These are phyloP conservation scores for Exaiptasia diaphana DNA, from an alignment of 64 coral and sea anemone species.

Conservation along the genomic window DNA sequence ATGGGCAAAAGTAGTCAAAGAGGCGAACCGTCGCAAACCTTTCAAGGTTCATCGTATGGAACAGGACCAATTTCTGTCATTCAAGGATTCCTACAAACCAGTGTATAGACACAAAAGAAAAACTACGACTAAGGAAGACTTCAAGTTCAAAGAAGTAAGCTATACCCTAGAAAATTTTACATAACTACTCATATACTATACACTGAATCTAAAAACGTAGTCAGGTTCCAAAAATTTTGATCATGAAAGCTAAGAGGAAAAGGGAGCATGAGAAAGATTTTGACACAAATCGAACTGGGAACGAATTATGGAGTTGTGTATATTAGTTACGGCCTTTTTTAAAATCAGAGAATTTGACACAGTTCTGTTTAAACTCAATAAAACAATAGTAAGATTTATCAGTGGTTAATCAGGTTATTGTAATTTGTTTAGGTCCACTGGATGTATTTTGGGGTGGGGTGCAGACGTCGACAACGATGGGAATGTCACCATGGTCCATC, in stretches of 20 bases:
- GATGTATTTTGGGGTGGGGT: constrained; percentile 34
- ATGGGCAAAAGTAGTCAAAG: not conserved
- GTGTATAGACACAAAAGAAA: not conserved
- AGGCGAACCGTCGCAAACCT: not conserved
- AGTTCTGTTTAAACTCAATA: not conserved
- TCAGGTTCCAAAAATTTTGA: too few relatives aligned
- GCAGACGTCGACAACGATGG: not conserved
- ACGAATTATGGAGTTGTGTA: too few relatives aligned
- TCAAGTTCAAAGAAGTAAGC: not conserved
- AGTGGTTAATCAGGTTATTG: not conserved
- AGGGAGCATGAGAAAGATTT: too few relatives aligned
- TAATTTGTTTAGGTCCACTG: not conserved
- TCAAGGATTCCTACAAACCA: not conserved
- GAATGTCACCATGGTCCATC: not conserved
- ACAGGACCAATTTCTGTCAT: not conserved
- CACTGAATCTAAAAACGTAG: too few relatives aligned
- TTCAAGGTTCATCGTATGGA: constrained; percentile 5
- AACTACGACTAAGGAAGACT: not conserved
- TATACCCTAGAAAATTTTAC: too few relatives aligned
- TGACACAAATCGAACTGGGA: too few relatives aligned
- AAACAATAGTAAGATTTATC: too few relatives aligned
- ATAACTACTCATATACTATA: too few relatives aligned
- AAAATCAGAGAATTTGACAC: too few relatives aligned
- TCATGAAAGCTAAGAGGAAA: too few relatives aligned
- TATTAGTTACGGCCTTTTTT: too few relatives aligned